Conservation (phyloP, 2,113 vertebrate species). For the Taxidea taxus region DNA sequence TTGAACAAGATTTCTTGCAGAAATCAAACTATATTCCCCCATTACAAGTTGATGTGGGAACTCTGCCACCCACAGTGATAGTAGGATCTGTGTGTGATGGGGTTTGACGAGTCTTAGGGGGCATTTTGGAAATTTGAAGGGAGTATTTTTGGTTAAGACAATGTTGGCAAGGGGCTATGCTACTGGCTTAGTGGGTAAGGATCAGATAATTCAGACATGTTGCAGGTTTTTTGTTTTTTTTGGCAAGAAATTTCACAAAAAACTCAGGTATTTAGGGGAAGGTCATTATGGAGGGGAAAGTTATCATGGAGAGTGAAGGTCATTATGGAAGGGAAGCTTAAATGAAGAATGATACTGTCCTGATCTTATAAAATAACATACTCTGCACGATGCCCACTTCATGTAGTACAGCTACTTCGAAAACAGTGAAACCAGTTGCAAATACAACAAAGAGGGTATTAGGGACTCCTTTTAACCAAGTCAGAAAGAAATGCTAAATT, state of each 20-base stretch:
- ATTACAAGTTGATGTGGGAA: neutral
- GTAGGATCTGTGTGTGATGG: neutral
- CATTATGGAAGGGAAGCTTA: neutral
- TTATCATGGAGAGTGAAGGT: neutral
- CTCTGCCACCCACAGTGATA: neutral
- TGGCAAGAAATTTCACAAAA: neutral
- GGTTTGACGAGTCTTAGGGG: neutral
- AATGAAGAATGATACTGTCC: neutral
- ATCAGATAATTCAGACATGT: neutral
- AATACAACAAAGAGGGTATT: neutral
- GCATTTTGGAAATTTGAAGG: neutral
- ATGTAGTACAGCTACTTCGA: neutral
- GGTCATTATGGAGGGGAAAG: neutral
- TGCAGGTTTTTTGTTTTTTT: neutral
- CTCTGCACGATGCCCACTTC: neutral
- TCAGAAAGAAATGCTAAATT: neutral
- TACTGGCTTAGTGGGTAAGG: neutral
- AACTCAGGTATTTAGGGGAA: neutral
- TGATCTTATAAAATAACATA: neutral
- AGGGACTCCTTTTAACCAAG: neutral
- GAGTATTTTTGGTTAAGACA: neutral
- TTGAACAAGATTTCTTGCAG: neutral
- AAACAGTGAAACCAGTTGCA: neutral
- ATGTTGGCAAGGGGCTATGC: neutral
- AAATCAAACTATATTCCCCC: neutral